phyloP scores from a whole-genome alignment of 2,888 invertebrate genomes.

The Rhagonycha lutea region DNA sequence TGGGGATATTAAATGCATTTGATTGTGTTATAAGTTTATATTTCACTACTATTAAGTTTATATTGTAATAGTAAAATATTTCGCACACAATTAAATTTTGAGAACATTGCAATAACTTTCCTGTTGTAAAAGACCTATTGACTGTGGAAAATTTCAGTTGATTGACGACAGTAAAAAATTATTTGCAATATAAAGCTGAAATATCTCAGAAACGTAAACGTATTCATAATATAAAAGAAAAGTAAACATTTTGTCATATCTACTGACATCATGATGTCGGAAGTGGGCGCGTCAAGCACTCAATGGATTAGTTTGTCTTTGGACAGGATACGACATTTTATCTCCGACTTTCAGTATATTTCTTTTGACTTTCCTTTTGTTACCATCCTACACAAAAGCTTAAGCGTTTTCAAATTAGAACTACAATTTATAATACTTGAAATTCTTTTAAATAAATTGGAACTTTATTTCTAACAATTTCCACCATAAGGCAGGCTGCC shows the following conservation, averaged over 20 bases:
- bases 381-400: background rate
- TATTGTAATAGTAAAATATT: background rate
- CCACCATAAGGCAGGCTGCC: background rate
- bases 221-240: conserved; percentile 16
- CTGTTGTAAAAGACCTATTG: background rate
- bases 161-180: background rate
- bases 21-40: background rate
- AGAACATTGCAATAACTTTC: background rate
- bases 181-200: background rate
- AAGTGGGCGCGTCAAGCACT: conserved; percentile 29
- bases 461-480: background rate
- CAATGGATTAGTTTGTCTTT: conserved; percentile 24
- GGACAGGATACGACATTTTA: background rate
- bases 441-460: background rate
- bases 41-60: background rate
- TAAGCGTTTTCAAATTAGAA: background rate
- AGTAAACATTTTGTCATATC: conserved; percentile 21
- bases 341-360: background rate
- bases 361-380: background rate
- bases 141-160: background rate
- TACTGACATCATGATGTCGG: conserved; percentile 15
- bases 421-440: background rate
- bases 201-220: background rate
- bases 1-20: background rate
- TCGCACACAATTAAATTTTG: background rate